phyloP scores from a whole-genome alignment of 1,140 invertebrate genomes.

The Anastrepha obliqua region DNA sequence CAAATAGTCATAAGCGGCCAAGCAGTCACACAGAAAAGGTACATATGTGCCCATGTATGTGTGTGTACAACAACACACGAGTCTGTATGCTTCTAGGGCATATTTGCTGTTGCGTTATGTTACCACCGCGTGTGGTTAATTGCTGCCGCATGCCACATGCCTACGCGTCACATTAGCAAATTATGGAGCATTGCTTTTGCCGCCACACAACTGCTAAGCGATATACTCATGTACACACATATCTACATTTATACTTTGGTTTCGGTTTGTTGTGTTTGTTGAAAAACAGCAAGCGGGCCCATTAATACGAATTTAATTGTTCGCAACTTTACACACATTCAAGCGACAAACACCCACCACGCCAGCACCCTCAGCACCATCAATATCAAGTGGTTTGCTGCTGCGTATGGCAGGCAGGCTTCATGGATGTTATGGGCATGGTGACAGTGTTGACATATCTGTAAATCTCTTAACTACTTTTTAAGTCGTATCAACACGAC shows the following conservation, averaged over 20 bases:
- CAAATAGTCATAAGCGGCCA: neutral
- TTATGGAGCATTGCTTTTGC: conserved; percentile 7
- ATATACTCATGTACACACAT: neutral
- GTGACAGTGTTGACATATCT: conserved; percentile 39
- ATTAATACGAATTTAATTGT: conserved; percentile 52
- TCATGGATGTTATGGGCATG: neutral
- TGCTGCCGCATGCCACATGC: conserved; percentile 46
- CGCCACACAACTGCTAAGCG: neutral
- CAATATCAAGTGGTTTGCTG: neutral
- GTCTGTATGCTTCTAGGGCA: no score
- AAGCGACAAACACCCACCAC: conserved; percentile 31
- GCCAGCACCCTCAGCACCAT: neutral
- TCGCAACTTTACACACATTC: conserved; percentile 40
- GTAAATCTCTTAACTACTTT: conserved; percentile 46
- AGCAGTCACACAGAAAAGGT: neutral
- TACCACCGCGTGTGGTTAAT: conserved; percentile 41
- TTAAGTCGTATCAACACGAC: conserved; percentile 38
- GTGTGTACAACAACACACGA: no score
- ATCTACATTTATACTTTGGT: no score
- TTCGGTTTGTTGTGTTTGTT: neutral
- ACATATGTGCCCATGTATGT: no score
- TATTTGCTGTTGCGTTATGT: neutral
- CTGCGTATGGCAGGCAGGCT: neutral
- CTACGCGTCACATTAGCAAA: conserved; percentile 47
- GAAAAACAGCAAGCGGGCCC: conserved; percentile 21